Base-by-base conservation (phyloP, 1,140 invertebrate genomes). In the Zaprionus ornatus region DNA sequence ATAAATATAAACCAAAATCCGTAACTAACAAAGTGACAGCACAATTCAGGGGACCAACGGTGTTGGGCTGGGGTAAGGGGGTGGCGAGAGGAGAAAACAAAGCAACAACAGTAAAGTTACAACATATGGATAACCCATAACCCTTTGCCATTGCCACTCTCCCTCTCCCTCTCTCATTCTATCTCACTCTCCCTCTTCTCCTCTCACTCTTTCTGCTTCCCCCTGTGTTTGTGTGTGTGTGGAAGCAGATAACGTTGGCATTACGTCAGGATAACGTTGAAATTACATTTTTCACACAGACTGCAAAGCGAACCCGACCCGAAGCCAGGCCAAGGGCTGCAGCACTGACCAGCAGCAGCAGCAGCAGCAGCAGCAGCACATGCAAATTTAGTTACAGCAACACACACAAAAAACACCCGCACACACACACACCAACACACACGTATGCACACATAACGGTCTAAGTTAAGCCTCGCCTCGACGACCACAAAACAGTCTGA, bases 1-100 rank as follows among this genome's bases (percentile, higher is more conserved):
- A 87, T 87, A 87, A 88, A 87, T 87, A 88, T 87, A 85, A 85
- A 83, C 80, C 83, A 88, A 87, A 87, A 87, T 88, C 82, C 82
- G 84, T 88, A 75, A 76, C 84, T 82, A 87, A 83, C 83, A 83
- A 80, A 80, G 61, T 80, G 80, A 87, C 77, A 80, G 59, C 62
- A 50, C 65, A 68, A 69, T 52, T 45, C 10, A 48, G 15, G 9
- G 23, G 0, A 37, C 23, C 63, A 27, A 10, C 13, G 45, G n/a
- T 45, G 17, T 23, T 15, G 23, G 5, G 23, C n/a, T n/a, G 23
- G 15, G n/a, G n/a, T n/a, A n/a, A 21, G 54, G 25, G 25, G n/a
- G 29, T 21, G 7, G 3, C 37, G 68, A 65, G 55, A 29, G 55
- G 50, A 75, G 55, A 42, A 75, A 64, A 70, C 71, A 74, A 74